Evolutionary conservation across 2,113 vertebrate species (phyloP).

Genomic region (Pipra filicauda): DNA sequence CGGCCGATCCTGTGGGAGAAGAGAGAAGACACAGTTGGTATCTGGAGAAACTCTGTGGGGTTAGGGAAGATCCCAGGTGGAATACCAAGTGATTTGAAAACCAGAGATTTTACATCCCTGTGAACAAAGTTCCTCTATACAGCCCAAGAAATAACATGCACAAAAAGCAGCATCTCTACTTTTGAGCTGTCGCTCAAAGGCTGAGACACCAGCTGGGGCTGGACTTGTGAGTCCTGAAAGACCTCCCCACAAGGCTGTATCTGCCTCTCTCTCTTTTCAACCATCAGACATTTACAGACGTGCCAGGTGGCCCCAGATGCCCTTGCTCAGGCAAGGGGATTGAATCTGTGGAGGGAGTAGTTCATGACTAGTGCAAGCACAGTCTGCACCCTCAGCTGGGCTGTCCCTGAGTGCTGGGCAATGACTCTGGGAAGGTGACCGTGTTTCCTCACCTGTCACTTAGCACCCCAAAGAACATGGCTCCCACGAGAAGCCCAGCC

Average conservation of each 20-base stretch:
- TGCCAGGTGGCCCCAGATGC: too few species aligned
- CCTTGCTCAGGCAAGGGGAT: not conserved
- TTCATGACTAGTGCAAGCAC: not conserved
- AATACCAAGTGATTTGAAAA: not conserved
- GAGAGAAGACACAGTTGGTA: not conserved
- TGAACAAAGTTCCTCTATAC: not conserved
- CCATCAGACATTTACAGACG: not conserved
- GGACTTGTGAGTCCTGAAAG: not conserved
- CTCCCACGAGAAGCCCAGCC: slow-evolving; percentile 82
- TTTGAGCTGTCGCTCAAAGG: not conserved
- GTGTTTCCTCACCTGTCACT: slow-evolving; percentile 80
- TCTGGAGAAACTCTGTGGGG: accelerated
- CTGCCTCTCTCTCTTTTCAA: not conserved
- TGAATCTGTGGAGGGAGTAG: accelerated
- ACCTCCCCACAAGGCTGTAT: not conserved
- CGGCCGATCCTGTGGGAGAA: slow-evolving; percentile 79
- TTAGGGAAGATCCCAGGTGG: not conserved
- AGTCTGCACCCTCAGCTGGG: not conserved
- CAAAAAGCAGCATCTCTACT: not conserved
- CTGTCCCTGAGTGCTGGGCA: not conserved
- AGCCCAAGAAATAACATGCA: not conserved
- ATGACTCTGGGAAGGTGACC: not conserved
- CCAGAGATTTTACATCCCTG: not conserved
- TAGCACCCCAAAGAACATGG: slow-evolving; percentile 77
- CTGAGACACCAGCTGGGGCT: not conserved